Evolutionary conservation across 2,113 vertebrate genomes (phyloP), one percentile per base, ranked within the genome.

Genomic region (Erythrolamprus reginae): DNA sequence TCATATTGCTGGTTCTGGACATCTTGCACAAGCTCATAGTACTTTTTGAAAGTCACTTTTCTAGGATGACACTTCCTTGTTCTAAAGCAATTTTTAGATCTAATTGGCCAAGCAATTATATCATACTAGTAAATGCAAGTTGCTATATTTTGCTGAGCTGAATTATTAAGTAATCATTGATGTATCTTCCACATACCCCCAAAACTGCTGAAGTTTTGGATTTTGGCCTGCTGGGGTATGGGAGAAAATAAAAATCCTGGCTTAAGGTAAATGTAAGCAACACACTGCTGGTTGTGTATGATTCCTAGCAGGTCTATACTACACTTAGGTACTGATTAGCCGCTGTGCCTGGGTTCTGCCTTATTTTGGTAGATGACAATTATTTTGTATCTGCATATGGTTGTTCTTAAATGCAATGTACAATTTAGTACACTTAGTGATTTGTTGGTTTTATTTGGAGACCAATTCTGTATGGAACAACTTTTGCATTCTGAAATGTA

Each of bases 401-500:
- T 77, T 91, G 61, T 91, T 88, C 50, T 77, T 88, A 51, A 88
- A 53, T 84, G 26, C 77, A 91, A 21, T 88, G 24, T 53, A 90
- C 38, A 77, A 77, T 88, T 90, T 91, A 24, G 47, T 88, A 83
- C 61, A 65, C 86, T 91, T 88, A 50, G 86, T 61, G 52, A 83
- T 84, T 51, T 77, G 83, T 82, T 65, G 77, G 42, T 91, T 91
- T 88, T 91, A 77, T 88, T 86, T 87, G 42, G 87, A 87, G 86
- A 82, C 52, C 52, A 88, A 91, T 23, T 91, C 77, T 84, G 56
- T 61, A 84, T 88, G 65, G 65, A 91, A 91, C 65, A 51, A 82
- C 88, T 86, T 88, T 88, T 91, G 23, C 86, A 91, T 91, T 91
- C 65, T 88, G 53, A 90, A 48, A n/a, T 83, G 70, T 91, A 88